Percentiles rank a stretch among this genome's conserved stretches.
phyloP scores from a whole-genome alignment of 2,113 vertebrate genomes.

The Ahaetulla prasina region DNA sequence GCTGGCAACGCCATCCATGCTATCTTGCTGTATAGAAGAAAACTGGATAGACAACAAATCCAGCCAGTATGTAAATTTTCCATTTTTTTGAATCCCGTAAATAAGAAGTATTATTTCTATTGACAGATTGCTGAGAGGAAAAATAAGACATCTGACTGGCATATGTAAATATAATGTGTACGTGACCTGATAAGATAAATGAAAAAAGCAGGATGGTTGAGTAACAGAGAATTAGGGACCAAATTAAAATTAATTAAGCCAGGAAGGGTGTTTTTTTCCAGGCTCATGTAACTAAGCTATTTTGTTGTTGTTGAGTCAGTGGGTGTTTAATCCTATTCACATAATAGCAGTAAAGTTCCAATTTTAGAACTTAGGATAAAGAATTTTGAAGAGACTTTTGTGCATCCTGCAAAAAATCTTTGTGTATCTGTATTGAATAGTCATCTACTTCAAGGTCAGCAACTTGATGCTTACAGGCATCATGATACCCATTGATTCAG shows the following conservation, averaged over 20 bases:
- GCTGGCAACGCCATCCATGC: constrained; percentile 92
- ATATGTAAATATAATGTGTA: neutral
- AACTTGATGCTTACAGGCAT: neutral
- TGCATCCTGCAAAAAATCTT: neutral
- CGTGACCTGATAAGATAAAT: neutral
- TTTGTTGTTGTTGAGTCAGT: neutral
- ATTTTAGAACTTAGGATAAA: neutral
- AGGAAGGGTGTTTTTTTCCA: neutral
- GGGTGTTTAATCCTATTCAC: neutral
- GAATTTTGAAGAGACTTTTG: neutral
- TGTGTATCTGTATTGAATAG: neutral
- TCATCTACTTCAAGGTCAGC: neutral
- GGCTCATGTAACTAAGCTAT: neutral
- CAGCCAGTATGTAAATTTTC: constrained; percentile 80
- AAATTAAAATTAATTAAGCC: neutral
- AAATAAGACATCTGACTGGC: neutral
- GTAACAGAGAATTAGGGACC: neutral
- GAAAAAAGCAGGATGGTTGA: neutral
- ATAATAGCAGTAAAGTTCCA: neutral
- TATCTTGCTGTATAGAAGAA: constrained; percentile 87
- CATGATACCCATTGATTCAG: neutral
- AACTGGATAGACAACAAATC: constrained; percentile 91
- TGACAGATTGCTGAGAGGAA: neutral
- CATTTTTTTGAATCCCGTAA: neutral
- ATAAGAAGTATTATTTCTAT: neutral